A percentile compares a stretch with the other conserved stretches of the same genome.
Evolutionary conservation across 2,888 invertebrate genomes (phyloP).

Genomic region (Heliconius cydno): DNA sequence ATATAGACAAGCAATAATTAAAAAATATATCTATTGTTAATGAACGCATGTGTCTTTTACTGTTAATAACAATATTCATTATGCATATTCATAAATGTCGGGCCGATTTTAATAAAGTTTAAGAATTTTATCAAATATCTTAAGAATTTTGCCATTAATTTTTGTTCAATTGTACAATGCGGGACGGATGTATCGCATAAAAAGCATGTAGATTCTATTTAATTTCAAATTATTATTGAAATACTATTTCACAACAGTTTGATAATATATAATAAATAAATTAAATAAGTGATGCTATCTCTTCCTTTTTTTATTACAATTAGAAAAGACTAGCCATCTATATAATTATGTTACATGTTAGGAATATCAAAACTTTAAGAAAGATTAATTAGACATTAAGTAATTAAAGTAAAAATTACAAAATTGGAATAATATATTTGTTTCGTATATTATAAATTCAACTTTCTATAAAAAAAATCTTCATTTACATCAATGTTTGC

Average conservation of each 20-base stretch:
- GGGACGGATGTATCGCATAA: conserved; percentile 24
- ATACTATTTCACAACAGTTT: neutral
- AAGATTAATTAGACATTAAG: neutral
- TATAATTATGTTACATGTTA: neutral
- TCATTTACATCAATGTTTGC: neutral
- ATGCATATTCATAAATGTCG: neutral
- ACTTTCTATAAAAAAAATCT: neutral
- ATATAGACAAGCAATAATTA: neutral
- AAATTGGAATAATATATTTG: conserved; percentile 12
- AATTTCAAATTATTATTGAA: neutral
- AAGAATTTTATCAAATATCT: conserved; percentile 2
- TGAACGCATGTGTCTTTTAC: neutral
- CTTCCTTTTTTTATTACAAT: conserved; percentile 1
- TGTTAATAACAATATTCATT: neutral
- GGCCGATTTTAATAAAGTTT: too few relatives aligned
- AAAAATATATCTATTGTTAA: neutral
- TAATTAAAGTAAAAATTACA: neutral
- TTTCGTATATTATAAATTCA: neutral
- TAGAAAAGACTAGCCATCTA: conserved; percentile 2
- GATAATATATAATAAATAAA: neutral
- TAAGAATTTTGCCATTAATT: neutral
- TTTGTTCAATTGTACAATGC: conserved; percentile 8
- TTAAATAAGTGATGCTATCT: neutral
- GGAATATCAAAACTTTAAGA: neutral
- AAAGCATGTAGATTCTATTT: conserved; percentile 8